Conservation (phyloP, 2,113 vertebrate species). For the Phrynocephalus versicolor region DNA sequence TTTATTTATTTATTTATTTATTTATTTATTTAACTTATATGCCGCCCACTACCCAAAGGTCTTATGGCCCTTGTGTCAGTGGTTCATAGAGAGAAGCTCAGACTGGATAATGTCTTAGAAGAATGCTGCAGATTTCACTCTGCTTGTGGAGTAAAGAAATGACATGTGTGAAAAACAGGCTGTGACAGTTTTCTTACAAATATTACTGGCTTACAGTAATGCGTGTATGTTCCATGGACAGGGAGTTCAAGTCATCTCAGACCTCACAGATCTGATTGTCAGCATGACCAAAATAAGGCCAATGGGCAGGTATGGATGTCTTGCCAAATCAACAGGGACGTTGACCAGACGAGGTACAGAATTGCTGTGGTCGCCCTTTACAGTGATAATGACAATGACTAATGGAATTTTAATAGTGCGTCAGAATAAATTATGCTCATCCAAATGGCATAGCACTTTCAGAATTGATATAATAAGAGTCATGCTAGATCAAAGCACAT, state of each 20-base stretch:
- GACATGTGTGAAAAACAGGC: not conserved
- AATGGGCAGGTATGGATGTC: not conserved
- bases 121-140: slow-evolving; percentile 4
- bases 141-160: not conserved
- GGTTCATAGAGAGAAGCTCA: not conserved
- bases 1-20: no score
- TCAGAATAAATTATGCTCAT: slow-evolving; percentile 10
- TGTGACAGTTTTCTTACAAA: not conserved
- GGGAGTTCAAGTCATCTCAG: not conserved
- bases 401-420: not conserved
- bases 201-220: not conserved
- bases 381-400: not conserved
- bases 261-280: not conserved
- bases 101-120: not conserved
- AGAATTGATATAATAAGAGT: not conserved
- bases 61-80: not conserved
- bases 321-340: slow-evolving; percentile 24
- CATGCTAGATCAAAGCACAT: not conserved
- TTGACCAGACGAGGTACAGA: not conserved
- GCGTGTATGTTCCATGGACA: not conserved
- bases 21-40: no score
- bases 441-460: slow-evolving; percentile 4
- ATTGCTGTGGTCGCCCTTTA: not conserved
- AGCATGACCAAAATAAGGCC: not conserved
- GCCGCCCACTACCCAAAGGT: no score